Evolutionary conservation across 2,113 vertebrate genomes (phyloP).

Genomic region (Callopanchax toddi): DNA sequence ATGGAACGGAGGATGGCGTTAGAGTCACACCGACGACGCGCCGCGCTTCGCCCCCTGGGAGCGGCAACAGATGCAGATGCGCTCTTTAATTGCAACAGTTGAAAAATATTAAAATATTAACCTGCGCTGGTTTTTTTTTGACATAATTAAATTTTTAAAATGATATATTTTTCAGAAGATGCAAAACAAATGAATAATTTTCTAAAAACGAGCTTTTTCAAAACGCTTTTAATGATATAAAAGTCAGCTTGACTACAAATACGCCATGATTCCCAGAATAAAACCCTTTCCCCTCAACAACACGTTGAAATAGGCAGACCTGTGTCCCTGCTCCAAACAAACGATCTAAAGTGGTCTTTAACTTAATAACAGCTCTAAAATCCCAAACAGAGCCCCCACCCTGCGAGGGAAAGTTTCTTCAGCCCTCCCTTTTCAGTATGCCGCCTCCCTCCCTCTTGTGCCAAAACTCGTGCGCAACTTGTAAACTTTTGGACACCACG

Average conservation of each 20-base stretch:
- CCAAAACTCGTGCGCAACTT: slow-evolving; percentile 63
- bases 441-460: slow-evolving; percentile 58
- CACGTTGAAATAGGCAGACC: too few relatives aligned
- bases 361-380: background rate
- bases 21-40: slow-evolving; percentile 61
- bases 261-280: too few relatives aligned
- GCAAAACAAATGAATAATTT: too few relatives aligned
- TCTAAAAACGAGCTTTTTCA: too few relatives aligned
- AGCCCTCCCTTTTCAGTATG: slow-evolving; percentile 54
- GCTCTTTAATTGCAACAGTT: background rate
- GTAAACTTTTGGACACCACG: slow-evolving; percentile 48
- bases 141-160: too few relatives aligned
- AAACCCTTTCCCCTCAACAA: too few relatives aligned
- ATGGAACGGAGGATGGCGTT: slow-evolving; percentile 73
- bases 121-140: background rate
- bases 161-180: too few relatives aligned
- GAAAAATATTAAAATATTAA: background rate
- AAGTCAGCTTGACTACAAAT: too few relatives aligned
- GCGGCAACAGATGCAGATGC: slow-evolving; percentile 50
- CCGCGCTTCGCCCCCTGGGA: background rate
- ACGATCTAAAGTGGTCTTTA: background rate
- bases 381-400: background rate
- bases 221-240: too few relatives aligned
- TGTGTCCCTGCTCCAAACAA: too few relatives aligned
- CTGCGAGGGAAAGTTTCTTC: slow-evolving; percentile 29